Conservation (phyloP, 2,113 vertebrate species). For the Erythrocercus mccallii region DNA sequence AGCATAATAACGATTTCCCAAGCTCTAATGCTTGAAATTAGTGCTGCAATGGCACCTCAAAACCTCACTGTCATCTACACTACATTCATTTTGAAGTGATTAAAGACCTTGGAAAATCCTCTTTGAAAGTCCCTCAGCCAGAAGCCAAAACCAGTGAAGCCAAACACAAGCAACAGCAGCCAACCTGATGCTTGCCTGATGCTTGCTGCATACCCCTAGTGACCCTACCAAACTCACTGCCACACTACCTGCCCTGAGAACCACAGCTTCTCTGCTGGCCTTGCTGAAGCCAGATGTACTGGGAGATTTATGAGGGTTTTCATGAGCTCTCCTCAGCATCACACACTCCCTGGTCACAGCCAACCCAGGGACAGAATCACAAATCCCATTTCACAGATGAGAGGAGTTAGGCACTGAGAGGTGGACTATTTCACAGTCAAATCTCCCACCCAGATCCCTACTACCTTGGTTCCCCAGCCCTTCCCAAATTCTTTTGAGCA, state of each 20-base stretch:
- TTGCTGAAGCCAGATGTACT: background rate
- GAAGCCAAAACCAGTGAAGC: background rate
- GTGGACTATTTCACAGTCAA: background rate
- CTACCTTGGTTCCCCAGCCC: background rate
- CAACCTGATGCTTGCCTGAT: background rate
- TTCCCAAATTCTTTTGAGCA: background rate
- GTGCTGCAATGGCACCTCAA: background rate
- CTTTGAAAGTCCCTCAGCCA: background rate
- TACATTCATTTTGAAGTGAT: background rate
- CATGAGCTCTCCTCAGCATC: background rate
- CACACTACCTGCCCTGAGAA: rapidly evolving
- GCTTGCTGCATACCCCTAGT: background rate
- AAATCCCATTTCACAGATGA: background rate
- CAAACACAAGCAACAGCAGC: rapidly evolving
- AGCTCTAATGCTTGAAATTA: background rate
- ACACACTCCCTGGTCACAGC: background rate
- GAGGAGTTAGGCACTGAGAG: background rate
- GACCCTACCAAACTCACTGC: background rate
- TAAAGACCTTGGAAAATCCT: background rate
- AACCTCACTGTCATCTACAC: background rate
- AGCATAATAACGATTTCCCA: background rate
- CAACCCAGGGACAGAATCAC: background rate
- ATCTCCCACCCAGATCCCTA: background rate
- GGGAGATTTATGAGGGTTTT: background rate
- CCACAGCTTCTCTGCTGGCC: background rate